A percentile compares a stretch with the other conserved stretches of the same genome.
phyloP scores from a whole-genome alignment of 2,888 invertebrate genomes.

The Craniophora ligustri region DNA sequence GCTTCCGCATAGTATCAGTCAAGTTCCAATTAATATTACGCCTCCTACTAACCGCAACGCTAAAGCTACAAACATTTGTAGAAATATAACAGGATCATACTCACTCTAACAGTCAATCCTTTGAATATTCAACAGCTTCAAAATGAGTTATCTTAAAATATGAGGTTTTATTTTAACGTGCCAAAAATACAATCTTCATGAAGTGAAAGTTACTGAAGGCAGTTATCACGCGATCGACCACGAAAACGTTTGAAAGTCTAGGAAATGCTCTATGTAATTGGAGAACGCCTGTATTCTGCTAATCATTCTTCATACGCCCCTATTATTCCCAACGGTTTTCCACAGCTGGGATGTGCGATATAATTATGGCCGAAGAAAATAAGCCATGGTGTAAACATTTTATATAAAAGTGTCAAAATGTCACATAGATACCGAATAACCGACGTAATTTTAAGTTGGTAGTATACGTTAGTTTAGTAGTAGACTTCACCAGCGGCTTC shows the following conservation, averaged over 20 bases:
- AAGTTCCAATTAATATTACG: constrained; percentile 18
- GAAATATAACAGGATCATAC: constrained; percentile 40
- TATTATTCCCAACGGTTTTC: too few species aligned
- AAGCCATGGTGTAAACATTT: too few species aligned
- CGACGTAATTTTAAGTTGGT: too few species aligned
- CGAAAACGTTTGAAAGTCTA: constrained; percentile 6
- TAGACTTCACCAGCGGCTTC: too few species aligned
- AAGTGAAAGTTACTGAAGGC: constrained; percentile 15
- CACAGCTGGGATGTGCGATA: too few species aligned
- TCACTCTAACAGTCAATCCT: constrained; percentile 32
- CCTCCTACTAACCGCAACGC: constrained; percentile 21
- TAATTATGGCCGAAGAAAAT: too few species aligned
- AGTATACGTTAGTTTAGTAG: too few species aligned
- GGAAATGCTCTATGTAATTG: constrained; percentile 9
- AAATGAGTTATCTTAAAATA: constrained; percentile 31
- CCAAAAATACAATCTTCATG: neutral
- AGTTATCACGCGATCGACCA: constrained; percentile 15
- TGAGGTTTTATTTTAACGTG: constrained; percentile 31
- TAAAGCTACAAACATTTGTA: constrained; percentile 42
- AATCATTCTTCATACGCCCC: too few species aligned
- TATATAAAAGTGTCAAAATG: too few species aligned
- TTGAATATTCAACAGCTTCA: constrained; percentile 47
- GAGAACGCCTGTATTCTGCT: neutral
- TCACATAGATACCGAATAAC: too few species aligned
- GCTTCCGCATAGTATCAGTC: constrained; percentile 44